Base-by-base conservation (phyloP, 2,888 invertebrate species). In the Eupithecia subfuscata region DNA sequence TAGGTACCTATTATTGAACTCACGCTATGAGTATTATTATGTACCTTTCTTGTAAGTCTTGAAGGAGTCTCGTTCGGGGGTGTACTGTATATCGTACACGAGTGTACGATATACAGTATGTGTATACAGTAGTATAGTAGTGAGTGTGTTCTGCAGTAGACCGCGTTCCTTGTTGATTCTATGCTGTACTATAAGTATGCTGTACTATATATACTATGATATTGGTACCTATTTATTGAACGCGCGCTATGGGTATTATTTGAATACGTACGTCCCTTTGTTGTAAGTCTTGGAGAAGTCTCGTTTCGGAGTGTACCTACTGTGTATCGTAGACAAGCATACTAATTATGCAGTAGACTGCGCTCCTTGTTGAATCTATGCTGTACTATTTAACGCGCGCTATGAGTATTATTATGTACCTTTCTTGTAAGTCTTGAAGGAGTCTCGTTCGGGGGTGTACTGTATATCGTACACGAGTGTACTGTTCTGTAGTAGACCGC, bases 401-500 rank as follows among this genome's bases (percentile, higher is more conserved):
- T 52, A 9, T 52, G 9, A 52, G 18, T 48, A 18, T 48, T 18
- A 63, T 18, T 64, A 8, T 18, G 34, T 65, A 98, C 98, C 98
- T 96, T 98, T 98, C 89, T 98, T 98, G 70, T 98, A 97, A 34
- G 98, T 97, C 84, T 97, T 96, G 91, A 99, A 99, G 76, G 98
- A 98, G 93, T 99, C 99, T 86, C 98, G 97, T 73, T 96, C 96
- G 2, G 97, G 97, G 65, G 98, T 97, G 89, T 98, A 98, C 91
- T 98, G 97, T 83, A 98, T 98, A 86, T 99, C 98, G 90, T 98
- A 98, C n/a, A 98, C 97, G 63, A 99, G 95, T 4, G 98, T 98
- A 0, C 97, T 98, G 86, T 98, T 97, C 0, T 98, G 97, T 74
- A 99, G 95, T 22, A 99, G 94, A 78, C 95, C 96, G 74, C 97